phyloP scores from a whole-genome alignment of 2,797 vertebrate genomes.

The Coccyzus lansbergi region DNA sequence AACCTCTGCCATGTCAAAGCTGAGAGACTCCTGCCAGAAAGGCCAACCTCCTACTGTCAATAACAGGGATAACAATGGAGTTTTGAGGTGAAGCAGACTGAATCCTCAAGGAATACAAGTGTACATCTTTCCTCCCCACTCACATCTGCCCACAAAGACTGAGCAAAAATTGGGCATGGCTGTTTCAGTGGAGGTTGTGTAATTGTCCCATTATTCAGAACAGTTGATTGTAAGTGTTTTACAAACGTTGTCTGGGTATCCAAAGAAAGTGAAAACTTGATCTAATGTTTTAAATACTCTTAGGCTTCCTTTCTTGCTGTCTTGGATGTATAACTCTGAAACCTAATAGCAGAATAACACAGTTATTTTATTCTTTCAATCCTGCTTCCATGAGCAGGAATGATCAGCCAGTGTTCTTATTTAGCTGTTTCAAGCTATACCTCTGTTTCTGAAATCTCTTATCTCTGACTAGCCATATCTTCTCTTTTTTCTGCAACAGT shows the following conservation, averaged over 20 bases:
- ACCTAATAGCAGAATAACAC: not conserved
- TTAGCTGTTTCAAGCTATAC: not conserved
- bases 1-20: not conserved
- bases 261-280: not conserved
- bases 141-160: not conserved
- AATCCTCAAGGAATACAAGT: not conserved
- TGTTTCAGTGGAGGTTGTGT: not conserved
- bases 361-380: not conserved
- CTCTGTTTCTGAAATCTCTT: not conserved
- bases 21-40: not conserved
- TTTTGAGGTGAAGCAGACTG: not conserved
- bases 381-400: not conserved
- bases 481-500: not conserved
- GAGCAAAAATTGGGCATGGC: not conserved
- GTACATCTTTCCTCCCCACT: not conserved
- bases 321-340: not conserved
- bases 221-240: not conserved
- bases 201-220: not conserved
- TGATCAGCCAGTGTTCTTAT: not conserved
- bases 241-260: not conserved
- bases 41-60: fast-evolving
- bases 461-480: not conserved
- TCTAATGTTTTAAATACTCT: not conserved
- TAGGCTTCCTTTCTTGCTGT: not conserved
- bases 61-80: fast-evolving